Evolutionary conservation across 2,888 invertebrate species (phyloP).

Genomic region (Caenorhabditis sp.): DNA sequence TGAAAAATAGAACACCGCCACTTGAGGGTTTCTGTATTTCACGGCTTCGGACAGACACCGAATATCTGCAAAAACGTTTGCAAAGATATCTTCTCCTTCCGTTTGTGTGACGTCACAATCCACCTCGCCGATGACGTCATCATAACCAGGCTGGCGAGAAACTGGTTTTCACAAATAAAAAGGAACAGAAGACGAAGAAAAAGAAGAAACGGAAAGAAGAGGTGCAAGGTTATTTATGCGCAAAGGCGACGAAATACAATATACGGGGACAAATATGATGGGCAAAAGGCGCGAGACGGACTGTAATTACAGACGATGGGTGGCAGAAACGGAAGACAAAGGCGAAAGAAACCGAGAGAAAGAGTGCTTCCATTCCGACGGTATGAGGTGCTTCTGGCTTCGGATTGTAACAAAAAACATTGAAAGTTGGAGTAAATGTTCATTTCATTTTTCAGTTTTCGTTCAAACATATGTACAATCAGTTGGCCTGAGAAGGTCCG

Average conservation of each 20-base stretch:
- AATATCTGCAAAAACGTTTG: constrained; percentile 15
- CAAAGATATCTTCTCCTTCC: constrained; percentile 15
- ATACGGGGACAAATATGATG: constrained; percentile 10
- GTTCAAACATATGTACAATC: background rate
- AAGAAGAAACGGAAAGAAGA: constrained; percentile 3
- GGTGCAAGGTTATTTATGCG: constrained; percentile 51
- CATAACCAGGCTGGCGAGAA: constrained; percentile 39
- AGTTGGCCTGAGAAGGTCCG: background rate
- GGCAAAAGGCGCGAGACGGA: constrained; percentile 1
- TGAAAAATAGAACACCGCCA: constrained; percentile 18
- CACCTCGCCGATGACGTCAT: constrained; percentile 24
- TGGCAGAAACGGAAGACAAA: constrained; percentile 5
- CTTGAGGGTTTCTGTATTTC: constrained; percentile 22
- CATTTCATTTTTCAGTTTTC: no score
- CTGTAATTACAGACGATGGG: constrained; percentile 37
- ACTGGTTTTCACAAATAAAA: constrained; percentile 51
- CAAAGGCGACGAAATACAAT: constrained; percentile 21
- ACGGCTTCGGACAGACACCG: constrained; percentile 7
- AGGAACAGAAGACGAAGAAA: constrained; percentile 33
- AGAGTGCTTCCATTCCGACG: background rate
- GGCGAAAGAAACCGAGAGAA: background rate
- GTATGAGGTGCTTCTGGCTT: no score
- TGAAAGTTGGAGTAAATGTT: no score
- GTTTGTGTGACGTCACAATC: constrained; percentile 24
- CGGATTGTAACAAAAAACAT: no score